These are phyloP conservation scores for Carlito syrichta DNA, from an alignment of 2,113 vertebrate species.

Conservation along the genomic window DNA sequence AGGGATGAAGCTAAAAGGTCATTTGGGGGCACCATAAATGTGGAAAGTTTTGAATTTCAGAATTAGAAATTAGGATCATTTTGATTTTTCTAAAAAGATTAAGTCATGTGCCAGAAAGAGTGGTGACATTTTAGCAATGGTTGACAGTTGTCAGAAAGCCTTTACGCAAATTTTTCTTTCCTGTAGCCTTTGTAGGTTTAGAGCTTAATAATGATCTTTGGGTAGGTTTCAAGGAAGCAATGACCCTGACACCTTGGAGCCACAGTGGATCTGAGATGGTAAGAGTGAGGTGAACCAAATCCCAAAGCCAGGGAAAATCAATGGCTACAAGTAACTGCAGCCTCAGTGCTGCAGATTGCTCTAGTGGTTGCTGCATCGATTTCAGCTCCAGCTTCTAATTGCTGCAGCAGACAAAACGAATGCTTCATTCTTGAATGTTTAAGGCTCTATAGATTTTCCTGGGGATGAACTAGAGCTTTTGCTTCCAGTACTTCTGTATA, in stretches of 20 bases:
- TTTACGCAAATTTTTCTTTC: not conserved
- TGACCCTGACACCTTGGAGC: not conserved
- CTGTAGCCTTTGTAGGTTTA: not conserved
- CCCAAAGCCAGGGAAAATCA: not conserved
- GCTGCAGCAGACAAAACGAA: not conserved
- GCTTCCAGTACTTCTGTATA: not conserved
- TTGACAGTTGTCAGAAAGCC: not conserved
- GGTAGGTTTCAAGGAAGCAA: not conserved
- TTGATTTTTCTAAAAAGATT: not conserved
- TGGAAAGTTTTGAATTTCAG: not conserved
- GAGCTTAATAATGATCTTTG: not conserved
- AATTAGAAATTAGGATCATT: not conserved
- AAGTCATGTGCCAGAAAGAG: not conserved
- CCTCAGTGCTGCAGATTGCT: not conserved
- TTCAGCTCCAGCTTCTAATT: constrained; percentile 33
- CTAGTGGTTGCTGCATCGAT: not conserved
- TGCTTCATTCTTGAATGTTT: not conserved
- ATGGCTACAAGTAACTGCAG: not conserved
- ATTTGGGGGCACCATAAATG: not conserved
- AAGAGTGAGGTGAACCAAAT: not conserved
- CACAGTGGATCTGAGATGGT: not conserved
- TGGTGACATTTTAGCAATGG: not conserved
- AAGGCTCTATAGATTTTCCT: constrained; percentile 40
- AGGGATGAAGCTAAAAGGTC: not conserved
- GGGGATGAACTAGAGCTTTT: not conserved